Evolutionary conservation across 2,888 invertebrate genomes (phyloP), one percentile per base, ranked within the genome.

Genomic region (Cataglyphis cursor): DNA sequence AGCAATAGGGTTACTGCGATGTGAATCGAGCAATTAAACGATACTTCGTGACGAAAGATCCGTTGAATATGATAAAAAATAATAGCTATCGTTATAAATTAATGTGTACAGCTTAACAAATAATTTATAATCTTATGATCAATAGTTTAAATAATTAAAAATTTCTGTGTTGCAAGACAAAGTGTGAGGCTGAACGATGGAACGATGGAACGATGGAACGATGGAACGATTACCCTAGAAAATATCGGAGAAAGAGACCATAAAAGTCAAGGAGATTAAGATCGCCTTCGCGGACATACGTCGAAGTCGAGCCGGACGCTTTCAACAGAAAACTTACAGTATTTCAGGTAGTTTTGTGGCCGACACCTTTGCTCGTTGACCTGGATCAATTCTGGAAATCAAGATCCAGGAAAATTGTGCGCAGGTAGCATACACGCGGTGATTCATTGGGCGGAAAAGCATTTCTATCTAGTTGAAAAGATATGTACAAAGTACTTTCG

Each of bases 331-430:
- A 64, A 73, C 74, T 65, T 75, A 35, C 59, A 66, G 74, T 68
- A 84, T 84, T 84, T 82, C 76, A 84, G 70, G 59, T 78, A 83
- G 62, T 78, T 78, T 80, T 85, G 54, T 76, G 62, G 48, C 66
- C 62, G 83, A 61, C 65, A 75, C 64, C 68, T 48, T 84, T 82
- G 44, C 61, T 57, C 64, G 76, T 87, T 75, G 81, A 84, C 78
- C 84, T 82, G 83, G 83, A 83, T 87, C 85, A 89, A 85, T 88
- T 84, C 84, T 83, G 76, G 91, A 83, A 90, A 93, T 93, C 92
- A 92, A 92, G 92, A 91, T 91, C 88, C 87, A 85, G 91, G 89
- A 88, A 93, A 93, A 93, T 93, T 92, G 90, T 73, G 86, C 64
- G 87, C 85, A 89, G 87, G 90, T 89, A 90, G 84, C 81, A 84